These are phyloP conservation scores for Cladorhizidae sp. DNA, from an alignment of 37 sponge, comb jelly and placozoan species.

Conservation along the genomic window DNA sequence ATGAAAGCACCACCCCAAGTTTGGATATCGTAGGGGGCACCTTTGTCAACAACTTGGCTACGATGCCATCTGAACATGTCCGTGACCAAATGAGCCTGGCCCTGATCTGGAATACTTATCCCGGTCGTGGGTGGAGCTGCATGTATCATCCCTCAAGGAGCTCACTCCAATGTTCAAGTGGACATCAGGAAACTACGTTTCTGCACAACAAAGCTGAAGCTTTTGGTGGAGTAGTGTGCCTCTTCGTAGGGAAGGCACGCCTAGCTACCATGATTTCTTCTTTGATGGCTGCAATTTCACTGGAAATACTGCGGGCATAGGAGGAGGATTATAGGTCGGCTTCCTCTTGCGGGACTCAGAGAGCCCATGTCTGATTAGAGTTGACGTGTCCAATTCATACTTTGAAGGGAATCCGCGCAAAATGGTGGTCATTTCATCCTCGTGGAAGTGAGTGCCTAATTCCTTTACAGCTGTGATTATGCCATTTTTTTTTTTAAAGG, in stretches of 20 bases:
- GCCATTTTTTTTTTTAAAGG: neutral
- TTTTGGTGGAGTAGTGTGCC: conserved; percentile 53
- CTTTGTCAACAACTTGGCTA: neutral
- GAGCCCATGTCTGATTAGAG: neutral
- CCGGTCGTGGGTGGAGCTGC: conserved; percentile 62
- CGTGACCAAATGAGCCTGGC: conserved; percentile 4
- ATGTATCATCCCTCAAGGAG: conserved; percentile 26
- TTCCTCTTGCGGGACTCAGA: conserved; percentile 4
- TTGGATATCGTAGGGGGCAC: neutral
- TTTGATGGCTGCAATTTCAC: conserved; percentile 21
- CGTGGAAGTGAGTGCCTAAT: conserved; percentile 18
- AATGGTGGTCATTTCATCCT: conserved; percentile 36
- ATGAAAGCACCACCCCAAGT: neutral
- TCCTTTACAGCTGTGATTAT: neutral
- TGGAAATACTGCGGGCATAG: conserved; percentile 14
- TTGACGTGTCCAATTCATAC: conserved; percentile 5
- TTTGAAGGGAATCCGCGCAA: conserved; percentile 44
- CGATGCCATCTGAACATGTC: neutral
- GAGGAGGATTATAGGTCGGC: conserved; percentile 36
- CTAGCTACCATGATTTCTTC: conserved; percentile 23
- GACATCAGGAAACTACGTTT: conserved; percentile 27
- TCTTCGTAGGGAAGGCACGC: conserved; percentile 5
- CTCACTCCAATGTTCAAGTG: neutral
- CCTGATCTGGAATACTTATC: conserved; percentile 24
- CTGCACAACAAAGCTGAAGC: conserved; percentile 36